Conservation (phyloP, 2,888 invertebrate species). For the Pelosia muscerda region DNA sequence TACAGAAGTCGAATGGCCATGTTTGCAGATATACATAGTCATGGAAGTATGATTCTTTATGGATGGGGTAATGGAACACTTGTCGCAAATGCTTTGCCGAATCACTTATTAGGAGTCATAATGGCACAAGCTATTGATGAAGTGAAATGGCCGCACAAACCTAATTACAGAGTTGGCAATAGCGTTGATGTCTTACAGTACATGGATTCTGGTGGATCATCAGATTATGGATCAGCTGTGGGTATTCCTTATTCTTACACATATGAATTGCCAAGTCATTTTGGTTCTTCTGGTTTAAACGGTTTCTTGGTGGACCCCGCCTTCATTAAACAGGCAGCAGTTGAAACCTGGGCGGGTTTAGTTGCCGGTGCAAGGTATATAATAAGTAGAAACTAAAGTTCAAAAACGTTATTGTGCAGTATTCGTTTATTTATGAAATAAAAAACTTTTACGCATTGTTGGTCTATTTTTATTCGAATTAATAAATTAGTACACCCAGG, state of each 20-base stretch:
- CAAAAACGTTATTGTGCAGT: background rate
- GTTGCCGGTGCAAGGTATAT: constrained; percentile 75
- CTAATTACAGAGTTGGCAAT: constrained; percentile 83
- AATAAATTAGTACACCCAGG: too few relatives aligned
- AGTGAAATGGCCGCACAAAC: constrained; percentile 75
- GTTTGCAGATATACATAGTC: constrained; percentile 92
- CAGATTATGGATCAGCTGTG: constrained; percentile 86
- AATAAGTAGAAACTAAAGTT: background rate
- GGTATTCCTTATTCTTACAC: constrained; percentile 87
- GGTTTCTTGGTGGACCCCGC: constrained; percentile 86
- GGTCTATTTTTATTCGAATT: background rate
- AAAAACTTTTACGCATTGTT: background rate
- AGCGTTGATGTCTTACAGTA: constrained; percentile 78
- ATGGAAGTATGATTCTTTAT: constrained; percentile 87
- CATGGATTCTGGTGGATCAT: constrained; percentile 87
- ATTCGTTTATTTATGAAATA: background rate
- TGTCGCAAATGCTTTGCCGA: constrained; percentile 79
- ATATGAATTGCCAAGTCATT: constrained; percentile 84
- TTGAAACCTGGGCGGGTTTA: constrained; percentile 88
- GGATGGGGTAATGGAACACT: constrained; percentile 74
- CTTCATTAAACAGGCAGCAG: constrained; percentile 84
- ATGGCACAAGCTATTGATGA: constrained; percentile 79
- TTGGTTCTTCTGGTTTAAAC: constrained; percentile 1
- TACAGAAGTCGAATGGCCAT: constrained; percentile 83
- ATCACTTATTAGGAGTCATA: constrained; percentile 71